A percentile compares a stretch with the other conserved stretches of the same genome.
These are phyloP conservation scores for Aurelia aurita complex sp. Pacific DNA, from an alignment of 30 jellyfish, hydroid and myxozoan species.

Conservation along the genomic window DNA sequence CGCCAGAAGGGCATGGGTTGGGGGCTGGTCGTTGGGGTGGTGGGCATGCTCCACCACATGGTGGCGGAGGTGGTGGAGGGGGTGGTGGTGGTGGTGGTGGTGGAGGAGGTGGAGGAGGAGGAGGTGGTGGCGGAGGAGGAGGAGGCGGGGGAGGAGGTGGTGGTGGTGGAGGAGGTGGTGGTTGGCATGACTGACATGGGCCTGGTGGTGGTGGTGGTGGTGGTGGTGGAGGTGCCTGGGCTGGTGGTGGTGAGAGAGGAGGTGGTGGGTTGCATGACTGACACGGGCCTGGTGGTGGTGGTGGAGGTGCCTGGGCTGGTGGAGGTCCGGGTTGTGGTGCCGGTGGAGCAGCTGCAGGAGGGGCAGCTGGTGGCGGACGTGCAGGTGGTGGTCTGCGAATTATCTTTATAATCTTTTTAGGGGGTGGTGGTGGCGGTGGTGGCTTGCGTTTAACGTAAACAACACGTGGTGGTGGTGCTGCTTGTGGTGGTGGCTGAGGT, in stretches of 20 bases:
- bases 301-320: conserved; percentile 37
- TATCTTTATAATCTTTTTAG: not conserved
- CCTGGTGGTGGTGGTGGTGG: conserved; percentile 36
- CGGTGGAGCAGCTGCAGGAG: conserved; percentile 34
- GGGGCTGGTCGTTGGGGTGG: not conserved
- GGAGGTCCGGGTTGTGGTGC: conserved; percentile 11
- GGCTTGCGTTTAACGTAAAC: not conserved
- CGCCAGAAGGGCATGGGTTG: not conserved
- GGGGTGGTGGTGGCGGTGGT: conserved; percentile 38
- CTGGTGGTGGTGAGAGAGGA: conserved; percentile 26
- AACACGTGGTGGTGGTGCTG: conserved; percentile 25
- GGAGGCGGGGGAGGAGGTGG: conserved; percentile 48
- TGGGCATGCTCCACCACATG: not conserved
- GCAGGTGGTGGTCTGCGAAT: conserved; percentile 32
- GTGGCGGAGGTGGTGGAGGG: not conserved
- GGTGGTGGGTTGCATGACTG: conserved; percentile 48
- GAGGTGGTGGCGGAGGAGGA: conserved; percentile 21
- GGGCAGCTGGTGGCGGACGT: conserved; percentile 24
- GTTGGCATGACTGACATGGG: conserved; percentile 14
- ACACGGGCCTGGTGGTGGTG: conserved; percentile 29
- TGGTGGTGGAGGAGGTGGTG: conserved; percentile 65
- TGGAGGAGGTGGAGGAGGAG: conserved; percentile 34
- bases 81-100: conserved; percentile 39
- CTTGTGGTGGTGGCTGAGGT: conserved; percentile 42
- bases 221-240: conserved; percentile 42